Conservation (phyloP, 2,888 invertebrate genomes). For the Tachystola acroxantha region DNA sequence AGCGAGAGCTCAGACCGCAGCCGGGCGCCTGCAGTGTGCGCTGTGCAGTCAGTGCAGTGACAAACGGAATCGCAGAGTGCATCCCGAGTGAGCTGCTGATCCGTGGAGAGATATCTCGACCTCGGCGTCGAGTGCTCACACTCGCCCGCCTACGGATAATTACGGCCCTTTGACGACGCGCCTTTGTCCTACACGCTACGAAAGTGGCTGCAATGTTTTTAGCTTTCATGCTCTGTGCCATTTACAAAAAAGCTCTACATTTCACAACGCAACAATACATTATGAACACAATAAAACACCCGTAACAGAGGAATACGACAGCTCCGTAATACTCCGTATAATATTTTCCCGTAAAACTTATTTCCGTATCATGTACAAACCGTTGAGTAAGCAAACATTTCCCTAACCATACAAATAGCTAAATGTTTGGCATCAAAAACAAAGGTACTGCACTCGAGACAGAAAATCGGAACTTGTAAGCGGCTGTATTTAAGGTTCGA, state of each 20-base stretch:
- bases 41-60: conserved; percentile 50
- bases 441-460: conserved; percentile 19
- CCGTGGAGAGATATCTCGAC: conserved; percentile 72
- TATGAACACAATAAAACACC: background rate
- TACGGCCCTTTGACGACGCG: conserved; percentile 64
- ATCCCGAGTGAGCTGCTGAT: conserved; percentile 73
- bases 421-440: conserved; percentile 31
- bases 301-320: conserved; percentile 3
- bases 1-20: conserved; percentile 63
- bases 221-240: conserved; percentile 25
- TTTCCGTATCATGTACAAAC: conserved; percentile 13
- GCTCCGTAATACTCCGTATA: background rate
- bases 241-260: conserved; percentile 10
- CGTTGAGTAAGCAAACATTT: conserved; percentile 22
- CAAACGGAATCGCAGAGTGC: conserved; percentile 73
- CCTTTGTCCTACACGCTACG: conserved; percentile 50
- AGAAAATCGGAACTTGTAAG: conserved; percentile 35
- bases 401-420: conserved; percentile 27
- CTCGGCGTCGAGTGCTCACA: conserved; percentile 68
- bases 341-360: conserved; percentile 10
- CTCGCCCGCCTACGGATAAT: conserved; percentile 68
- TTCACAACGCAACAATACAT: conserved; percentile 1
- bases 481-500: conserved; percentile 41
- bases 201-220: conserved; percentile 51
- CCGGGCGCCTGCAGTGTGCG: conserved; percentile 26